Base-by-base conservation (phyloP, 2,113 vertebrate species). In the Cololabis saira region DNA sequence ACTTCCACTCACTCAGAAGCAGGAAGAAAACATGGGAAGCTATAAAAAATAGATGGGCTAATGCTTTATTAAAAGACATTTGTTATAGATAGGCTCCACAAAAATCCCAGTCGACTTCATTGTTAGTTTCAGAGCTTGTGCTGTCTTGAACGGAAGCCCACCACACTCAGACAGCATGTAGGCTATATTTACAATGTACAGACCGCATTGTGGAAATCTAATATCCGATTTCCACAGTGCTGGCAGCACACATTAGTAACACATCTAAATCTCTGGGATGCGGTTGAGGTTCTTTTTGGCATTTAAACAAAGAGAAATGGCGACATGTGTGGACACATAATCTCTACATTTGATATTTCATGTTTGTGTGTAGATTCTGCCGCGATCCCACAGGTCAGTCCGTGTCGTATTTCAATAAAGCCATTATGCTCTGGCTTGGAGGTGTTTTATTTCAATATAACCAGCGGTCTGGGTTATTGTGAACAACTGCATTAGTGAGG, bases 1-100 rank as follows among this genome's bases (percentile, higher is more conserved):
- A 71, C 55, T 67, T 81, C 67, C 72, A 65, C 60, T 80, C 74
- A 57, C 41, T 73, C 60, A 81, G 67, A 79, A 63, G 62, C 69
- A 68, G 62, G 48, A 71, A 51, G 62, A 82, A 86, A 85, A 90
- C 85, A 84, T 62, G 47, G 80, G 79, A 84, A 84, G 62, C 75
- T 54, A 81, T 92, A 41, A 89, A 90, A 92, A 77, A 88, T 90
- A 81, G 60, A 91, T 87, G 76, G 48, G 61, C 57, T 67, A 12
- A 87, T 92, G 78, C 87, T 90, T 91, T 90, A 91, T 89, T 89
- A 61, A 90, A 76, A 61, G 52, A 49, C 75, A 74, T 90, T 87
- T 90, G 85, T 90, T 86, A 85, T 74, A 81, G 85, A 89, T 92
- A 90, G 81, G 70, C 75, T 88, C 84, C 52, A 84, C 64, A 81